Evolutionary conservation across 2,113 vertebrate species (phyloP).

Genomic region (Ctenomys sociabilis): DNA sequence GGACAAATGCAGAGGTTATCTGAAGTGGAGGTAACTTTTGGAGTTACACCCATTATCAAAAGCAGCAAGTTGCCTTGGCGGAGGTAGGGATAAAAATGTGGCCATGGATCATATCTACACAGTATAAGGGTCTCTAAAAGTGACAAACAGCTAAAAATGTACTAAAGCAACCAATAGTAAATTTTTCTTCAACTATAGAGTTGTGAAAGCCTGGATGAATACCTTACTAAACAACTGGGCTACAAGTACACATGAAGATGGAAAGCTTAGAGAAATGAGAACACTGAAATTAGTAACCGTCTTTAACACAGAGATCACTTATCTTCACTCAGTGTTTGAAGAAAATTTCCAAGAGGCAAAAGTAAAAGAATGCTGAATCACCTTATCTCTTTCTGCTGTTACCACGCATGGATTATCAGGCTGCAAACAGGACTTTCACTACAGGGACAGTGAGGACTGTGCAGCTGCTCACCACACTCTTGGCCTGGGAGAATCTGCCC

Average conservation of each 20-base stretch:
- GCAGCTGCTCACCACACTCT: background rate
- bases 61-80: background rate
- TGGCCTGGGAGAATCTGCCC: background rate
- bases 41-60: background rate
- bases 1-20: background rate
- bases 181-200: background rate
- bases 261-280: conserved; percentile 47
- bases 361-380: conserved; percentile 38
- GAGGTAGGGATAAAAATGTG: background rate
- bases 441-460: background rate
- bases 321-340: conserved; percentile 34
- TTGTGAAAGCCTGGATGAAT: conserved; percentile 45
- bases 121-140: background rate
- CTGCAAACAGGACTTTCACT: background rate
- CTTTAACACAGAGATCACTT: conserved; percentile 27
- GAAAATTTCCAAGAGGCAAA: conserved; percentile 56
- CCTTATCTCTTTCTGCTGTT: background rate
- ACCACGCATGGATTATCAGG: background rate
- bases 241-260: conserved; percentile 25
- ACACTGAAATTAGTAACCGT: conserved; percentile 18
- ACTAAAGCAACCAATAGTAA: conserved; percentile 17
- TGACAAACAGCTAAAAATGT: background rate
- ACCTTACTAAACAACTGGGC: conserved; percentile 42
- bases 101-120: background rate
- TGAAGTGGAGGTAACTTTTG: background rate